Percentiles rank a stretch among this genome's conserved stretches.
These are phyloP conservation scores for Aeoliscus strigatus DNA, from an alignment of 2,797 vertebrate genomes.

Conservation along the genomic window DNA sequence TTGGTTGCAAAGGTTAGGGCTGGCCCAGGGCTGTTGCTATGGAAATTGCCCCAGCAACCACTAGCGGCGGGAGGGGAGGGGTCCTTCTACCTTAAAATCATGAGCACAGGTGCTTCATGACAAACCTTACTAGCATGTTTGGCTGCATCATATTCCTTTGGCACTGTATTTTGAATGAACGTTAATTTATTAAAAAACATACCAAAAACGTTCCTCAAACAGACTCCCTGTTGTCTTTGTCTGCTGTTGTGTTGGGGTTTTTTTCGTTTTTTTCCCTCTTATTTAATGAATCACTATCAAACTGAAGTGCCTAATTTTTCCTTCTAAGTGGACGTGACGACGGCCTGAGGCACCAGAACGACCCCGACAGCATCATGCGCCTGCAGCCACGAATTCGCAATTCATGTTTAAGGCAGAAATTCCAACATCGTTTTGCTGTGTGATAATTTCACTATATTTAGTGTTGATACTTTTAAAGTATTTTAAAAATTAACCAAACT, in stretches of 20 bases:
- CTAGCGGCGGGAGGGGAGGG: constrained; percentile 81
- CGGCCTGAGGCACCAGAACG: too few species aligned
- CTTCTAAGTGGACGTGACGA: too few species aligned
- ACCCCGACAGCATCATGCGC: too few species aligned
- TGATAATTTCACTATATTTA: too few species aligned
- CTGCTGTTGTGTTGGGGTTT: not conserved
- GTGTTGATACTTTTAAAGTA: too few species aligned
- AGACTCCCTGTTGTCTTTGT: constrained; percentile 20
- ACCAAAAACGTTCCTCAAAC: constrained; percentile 70
- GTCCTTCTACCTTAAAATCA: constrained; percentile 73
- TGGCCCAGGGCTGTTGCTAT: constrained; percentile 74
- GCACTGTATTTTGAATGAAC: constrained; percentile 99
- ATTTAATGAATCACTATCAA: too few species aligned
- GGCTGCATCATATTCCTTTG: constrained; percentile 94
- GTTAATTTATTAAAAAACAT: constrained; percentile 99
- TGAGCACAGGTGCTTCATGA: constrained; percentile 95
- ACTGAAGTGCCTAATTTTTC: too few species aligned
- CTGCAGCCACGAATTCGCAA: too few species aligned
- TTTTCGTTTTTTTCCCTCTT: too few species aligned
- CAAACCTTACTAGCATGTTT: constrained; percentile 91
- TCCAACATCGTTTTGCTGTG: too few species aligned
- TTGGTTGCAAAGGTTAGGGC: constrained; percentile 73
- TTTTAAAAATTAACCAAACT: too few species aligned
- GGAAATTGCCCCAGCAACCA: constrained; percentile 87
- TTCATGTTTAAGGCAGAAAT: too few species aligned